Base-by-base conservation (phyloP, 2,113 vertebrate species). In the Sphaerodactylus townsendi region DNA sequence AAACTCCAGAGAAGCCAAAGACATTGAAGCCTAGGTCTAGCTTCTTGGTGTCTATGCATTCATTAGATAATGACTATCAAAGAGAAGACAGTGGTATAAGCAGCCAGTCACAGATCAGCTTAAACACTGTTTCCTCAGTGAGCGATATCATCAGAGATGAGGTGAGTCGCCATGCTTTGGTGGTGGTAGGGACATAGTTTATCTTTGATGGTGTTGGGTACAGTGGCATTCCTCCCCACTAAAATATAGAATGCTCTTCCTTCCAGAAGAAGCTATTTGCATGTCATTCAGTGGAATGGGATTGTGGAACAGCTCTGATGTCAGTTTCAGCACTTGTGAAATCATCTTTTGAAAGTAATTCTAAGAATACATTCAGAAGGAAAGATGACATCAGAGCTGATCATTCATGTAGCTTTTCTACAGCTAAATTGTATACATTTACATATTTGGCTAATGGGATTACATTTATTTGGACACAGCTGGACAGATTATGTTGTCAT, bases 41-140 rank as follows among this genome's bases (percentile, higher is more conserved):
- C 74, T 94, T 96, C 59, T 83, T 96, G n/a, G 90, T 94, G 71
- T 95, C 96, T 79, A 84, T 96, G n/a, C 94, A 96, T 73, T 96
- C 93, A 0, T 53, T 96, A 89, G 96, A 96, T 7, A 93, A 83
- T 0, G 91, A 95, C 2, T 91, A 86, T 82, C 94, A 93, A 79
- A 94, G 93, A 84, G 95, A 97, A 21, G 95, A 96, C 84, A 90
- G 92, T 69, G 82, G 93, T 44, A 65, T 91, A 83, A 95, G 92
- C 86, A 93, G 94, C 74, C 96, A 94, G 10, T 95, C 94, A 62
- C 95, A 95, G 83, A 89, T 93, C 53, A 93, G 93, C 84, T 91
- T 97, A 80, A 94, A 93, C 30, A 89, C 94, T 9, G 91, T 90
- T 41, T 93, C 94, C 85, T 96, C 95, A 37, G 75, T 93, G 65